Evolutionary conservation across 2,113 vertebrate genomes (phyloP), one percentile per base, ranked within the genome.

Genomic region (Otus sunia): DNA sequence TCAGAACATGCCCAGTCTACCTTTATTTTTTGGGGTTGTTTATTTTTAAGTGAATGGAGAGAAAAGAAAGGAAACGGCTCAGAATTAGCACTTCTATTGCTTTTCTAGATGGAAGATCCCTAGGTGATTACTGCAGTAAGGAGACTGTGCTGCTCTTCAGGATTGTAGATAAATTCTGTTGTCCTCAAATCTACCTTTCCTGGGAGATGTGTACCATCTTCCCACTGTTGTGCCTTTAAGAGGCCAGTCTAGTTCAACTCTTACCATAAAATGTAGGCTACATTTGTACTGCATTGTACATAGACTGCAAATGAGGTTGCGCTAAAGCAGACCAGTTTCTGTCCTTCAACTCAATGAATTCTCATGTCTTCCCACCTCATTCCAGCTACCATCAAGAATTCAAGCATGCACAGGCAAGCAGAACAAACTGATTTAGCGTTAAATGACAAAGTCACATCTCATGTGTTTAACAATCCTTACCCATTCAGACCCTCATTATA

Each of bases 401-500:
- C 37, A 79, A 2, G 3, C 9, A 5, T 11, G 9, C 41, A 56
- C 6, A 37, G 41, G 15, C 55, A 68, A 69, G 69, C 27, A 11
- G 56, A 56, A 76, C 43, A n/a, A 50, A 63, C 13, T 0, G 1
- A 34, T 49, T 55, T 39, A 45, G 52, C 1, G 0, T 41, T 63
- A 58, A 45, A 64, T 45, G 19, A 58, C 12, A 25, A n/a, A 39
- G 50, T 39, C 37, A 8, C 34, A 47, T 29, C 55, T 45, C 30
- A 6, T 27, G 29, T 45, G 30, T 52, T 47, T 39, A 53, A n/a
- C 69, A 62, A 22, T 43, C 47, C 12, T 75, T 56, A 62, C 4
- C 10, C 2, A 52, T 66, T 66, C 64, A 83, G 37, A n/a, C 45
- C 11, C 43, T 83, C 9, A 8, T 32, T 78, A 32, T 15, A 72